These are phyloP conservation scores for Talpa occidentalis DNA, from an alignment of 2,113 vertebrate genomes.

Conservation along the genomic window DNA sequence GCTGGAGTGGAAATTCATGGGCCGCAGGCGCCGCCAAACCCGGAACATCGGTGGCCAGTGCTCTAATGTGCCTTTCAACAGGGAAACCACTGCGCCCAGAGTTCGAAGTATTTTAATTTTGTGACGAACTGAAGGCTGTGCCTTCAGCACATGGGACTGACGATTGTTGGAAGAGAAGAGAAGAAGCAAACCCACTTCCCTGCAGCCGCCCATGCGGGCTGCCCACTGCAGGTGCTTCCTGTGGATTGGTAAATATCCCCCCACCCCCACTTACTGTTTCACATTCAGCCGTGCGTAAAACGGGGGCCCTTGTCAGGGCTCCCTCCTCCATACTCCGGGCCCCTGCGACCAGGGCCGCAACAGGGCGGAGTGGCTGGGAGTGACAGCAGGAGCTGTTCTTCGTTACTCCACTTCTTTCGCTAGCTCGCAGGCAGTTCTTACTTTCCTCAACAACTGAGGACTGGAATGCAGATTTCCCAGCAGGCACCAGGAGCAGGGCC, in stretches of 20 bases:
- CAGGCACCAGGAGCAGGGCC: not conserved
- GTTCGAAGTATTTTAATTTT: not conserved
- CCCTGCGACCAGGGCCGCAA: no score
- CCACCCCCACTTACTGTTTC: not conserved
- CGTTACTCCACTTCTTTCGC: not conserved
- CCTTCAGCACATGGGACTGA: not conserved
- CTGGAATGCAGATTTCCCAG: not conserved
- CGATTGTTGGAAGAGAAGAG: not conserved
- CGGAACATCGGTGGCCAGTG: not conserved
- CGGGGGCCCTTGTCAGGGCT: not conserved
- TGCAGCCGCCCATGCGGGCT: not conserved
- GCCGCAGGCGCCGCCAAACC: no score
- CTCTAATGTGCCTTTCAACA: no score
- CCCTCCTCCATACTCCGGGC: not conserved
- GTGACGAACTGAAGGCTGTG: not conserved
- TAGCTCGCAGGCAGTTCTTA: no score
- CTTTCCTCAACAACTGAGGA: not conserved
- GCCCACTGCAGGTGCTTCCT: slow-evolving; percentile 62
- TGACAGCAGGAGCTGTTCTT: no score
- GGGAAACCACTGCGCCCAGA: not conserved
- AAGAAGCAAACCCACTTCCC: slow-evolving; percentile 10
- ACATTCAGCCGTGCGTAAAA: not conserved
- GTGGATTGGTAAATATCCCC: slow-evolving; percentile 33
- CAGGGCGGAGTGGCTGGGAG: no score
- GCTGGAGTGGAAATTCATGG: not conserved